These are phyloP conservation scores for Drosophila pseudoobscura DNA, from an alignment of 1,140 invertebrate genomes.

Conservation along the genomic window DNA sequence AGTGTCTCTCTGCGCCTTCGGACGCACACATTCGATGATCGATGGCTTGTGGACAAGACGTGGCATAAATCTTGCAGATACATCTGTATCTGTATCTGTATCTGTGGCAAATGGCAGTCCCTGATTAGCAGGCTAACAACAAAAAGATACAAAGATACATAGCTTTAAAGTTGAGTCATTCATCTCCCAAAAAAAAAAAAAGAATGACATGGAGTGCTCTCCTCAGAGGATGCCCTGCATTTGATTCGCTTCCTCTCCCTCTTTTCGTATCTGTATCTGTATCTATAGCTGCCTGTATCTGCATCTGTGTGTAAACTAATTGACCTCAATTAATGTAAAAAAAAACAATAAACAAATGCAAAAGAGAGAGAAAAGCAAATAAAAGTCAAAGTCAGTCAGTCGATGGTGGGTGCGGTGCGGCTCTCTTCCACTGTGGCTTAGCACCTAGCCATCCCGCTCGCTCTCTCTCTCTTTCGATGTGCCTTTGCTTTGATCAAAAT, in stretches of 20 bases:
- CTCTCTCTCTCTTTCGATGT: no score
- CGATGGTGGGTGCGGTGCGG: no score
- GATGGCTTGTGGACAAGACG: conserved; percentile 53
- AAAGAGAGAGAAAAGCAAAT: no score
- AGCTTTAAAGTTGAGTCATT: conserved; percentile 38
- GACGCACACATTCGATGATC: conserved; percentile 61
- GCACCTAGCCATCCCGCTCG: no score
- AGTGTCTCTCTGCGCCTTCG: conserved; percentile 32
- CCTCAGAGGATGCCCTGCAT: conserved; percentile 56
- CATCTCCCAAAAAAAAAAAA: conserved; percentile 1
- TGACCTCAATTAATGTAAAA: conserved; percentile 72
- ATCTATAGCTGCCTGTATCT: conserved; percentile 14
- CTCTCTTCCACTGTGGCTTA: no score
- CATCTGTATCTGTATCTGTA: not conserved
- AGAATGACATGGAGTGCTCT: not conserved
- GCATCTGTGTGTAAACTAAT: conserved; percentile 66
- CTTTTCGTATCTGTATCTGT: conserved; percentile 29
- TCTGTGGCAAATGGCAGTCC: not conserved
- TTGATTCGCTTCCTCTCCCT: conserved; percentile 41
- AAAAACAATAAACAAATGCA: conserved; percentile 25
- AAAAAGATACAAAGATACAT: conserved; percentile 6
- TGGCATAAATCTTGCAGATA: conserved; percentile 49
- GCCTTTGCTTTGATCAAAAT: no score
- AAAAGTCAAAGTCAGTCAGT: no score
- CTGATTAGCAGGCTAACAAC: conserved; percentile 31